phyloP scores from a whole-genome alignment of 1,140 invertebrate species.

The Cardiocondyla obscurior region DNA sequence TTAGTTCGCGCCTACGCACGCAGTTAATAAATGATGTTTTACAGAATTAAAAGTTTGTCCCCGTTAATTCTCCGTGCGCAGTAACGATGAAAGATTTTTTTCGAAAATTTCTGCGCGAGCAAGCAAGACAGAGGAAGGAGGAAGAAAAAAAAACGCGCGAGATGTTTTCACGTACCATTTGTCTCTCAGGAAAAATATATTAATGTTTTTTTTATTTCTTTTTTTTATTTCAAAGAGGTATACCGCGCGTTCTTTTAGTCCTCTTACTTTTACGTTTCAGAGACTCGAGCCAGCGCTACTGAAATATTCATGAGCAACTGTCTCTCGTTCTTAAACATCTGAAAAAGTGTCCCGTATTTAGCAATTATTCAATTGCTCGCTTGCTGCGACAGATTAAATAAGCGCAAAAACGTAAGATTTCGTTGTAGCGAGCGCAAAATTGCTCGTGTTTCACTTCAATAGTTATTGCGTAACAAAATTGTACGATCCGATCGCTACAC shows the following conservation, averaged over 20 bases:
- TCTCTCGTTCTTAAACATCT: conserved; percentile 21
- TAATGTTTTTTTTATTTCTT: conserved; percentile 43
- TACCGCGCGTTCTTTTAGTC: not conserved
- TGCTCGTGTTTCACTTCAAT: not conserved
- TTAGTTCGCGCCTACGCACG: not conserved
- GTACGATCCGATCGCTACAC: not conserved
- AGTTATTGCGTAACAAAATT: not conserved
- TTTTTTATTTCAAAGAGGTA: conserved; percentile 15
- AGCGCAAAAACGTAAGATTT: not conserved
- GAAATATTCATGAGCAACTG: conserved; percentile 47
- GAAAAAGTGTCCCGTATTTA: conserved; percentile 36
- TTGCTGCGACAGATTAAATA: conserved; percentile 4
- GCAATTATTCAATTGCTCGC: conserved; percentile 45
- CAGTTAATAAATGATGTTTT: conserved; percentile 11
- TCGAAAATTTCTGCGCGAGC: not conserved
- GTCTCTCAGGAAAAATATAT: conserved; percentile 26
- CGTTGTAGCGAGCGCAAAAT: not conserved
- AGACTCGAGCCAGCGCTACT: conserved; percentile 23
- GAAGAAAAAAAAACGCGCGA: not conserved
- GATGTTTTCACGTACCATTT: conserved; percentile 12
- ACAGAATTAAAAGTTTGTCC: not conserved
- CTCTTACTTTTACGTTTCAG: conserved; percentile 11
- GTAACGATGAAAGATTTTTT: not conserved
- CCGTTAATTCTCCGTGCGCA: not conserved
- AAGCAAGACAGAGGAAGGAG: not conserved